phyloP scores from a whole-genome alignment of 2,113 vertebrate genomes.

The Mus spicilegus region DNA sequence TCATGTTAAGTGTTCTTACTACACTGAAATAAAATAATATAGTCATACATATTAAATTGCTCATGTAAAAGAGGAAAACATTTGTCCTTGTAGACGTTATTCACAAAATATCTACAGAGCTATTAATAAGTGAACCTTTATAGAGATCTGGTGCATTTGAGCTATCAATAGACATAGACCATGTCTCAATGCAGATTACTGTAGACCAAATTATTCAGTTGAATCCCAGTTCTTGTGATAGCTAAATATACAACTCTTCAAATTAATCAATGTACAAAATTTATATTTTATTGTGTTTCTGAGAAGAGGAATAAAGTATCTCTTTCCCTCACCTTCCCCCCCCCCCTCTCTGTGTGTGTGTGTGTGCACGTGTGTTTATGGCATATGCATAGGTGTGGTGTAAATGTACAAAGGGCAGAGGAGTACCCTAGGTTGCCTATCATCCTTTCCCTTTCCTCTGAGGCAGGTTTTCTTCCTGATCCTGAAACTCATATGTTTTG shows the following conservation, averaged over 20 bases:
- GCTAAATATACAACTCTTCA: slow-evolving; percentile 37
- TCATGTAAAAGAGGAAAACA: slow-evolving; percentile 11
- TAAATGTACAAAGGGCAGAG: neutral
- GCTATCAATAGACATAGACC: slow-evolving; percentile 47
- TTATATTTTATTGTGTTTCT: neutral
- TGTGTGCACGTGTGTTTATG: too few relatives aligned
- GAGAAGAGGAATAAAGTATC: neutral
- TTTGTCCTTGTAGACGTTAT: neutral
- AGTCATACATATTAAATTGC: slow-evolving; percentile 4
- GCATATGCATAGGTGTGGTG: neutral
- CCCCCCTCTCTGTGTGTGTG: too few relatives aligned
- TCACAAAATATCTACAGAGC: neutral
- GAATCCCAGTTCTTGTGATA: slow-evolving; percentile 17
- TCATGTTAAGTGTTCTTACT: neutral
- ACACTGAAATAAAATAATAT: neutral
- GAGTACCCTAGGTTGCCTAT: neutral
- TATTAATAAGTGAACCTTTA: slow-evolving; percentile 41
- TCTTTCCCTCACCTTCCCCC: neutral
- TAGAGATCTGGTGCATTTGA: slow-evolving; percentile 30
- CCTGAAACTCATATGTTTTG: neutral
- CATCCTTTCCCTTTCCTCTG: neutral
- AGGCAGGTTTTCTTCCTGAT: neutral
- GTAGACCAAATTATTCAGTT: slow-evolving; percentile 5
- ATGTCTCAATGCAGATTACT: neutral
- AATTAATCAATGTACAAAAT: slow-evolving; percentile 55